Percentiles rank a stretch among this genome's conserved stretches.
phyloP scores from a whole-genome alignment of 2,797 vertebrate species.

The Coluber constrictor region DNA sequence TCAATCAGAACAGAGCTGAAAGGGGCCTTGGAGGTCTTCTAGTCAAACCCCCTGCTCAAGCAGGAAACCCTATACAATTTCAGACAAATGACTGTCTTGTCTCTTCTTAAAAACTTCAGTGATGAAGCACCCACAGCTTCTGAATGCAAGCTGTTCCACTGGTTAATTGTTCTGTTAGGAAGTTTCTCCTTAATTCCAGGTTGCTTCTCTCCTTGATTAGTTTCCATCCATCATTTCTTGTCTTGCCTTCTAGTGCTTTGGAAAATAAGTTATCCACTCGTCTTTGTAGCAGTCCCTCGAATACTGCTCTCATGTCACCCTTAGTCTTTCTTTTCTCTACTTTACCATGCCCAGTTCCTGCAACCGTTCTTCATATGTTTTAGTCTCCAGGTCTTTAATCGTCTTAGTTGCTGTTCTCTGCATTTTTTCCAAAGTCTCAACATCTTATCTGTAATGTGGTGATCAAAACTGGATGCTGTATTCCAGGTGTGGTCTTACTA shows the following conservation, averaged over 20 bases:
- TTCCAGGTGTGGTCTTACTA: neutral
- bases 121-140: neutral
- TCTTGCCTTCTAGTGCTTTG: neutral
- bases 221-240: neutral
- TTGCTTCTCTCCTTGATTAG: neutral
- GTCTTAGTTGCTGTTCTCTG: neutral
- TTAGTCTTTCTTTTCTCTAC: neutral
- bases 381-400: neutral
- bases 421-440: neutral
- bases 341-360: neutral
- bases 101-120: neutral
- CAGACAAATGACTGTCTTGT: neutral
- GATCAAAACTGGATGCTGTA: neutral
- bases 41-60: neutral
- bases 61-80: neutral
- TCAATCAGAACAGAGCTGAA: neutral
- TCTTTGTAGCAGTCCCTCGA: neutral
- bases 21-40: neutral
- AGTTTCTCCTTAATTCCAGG: neutral
- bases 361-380: neutral
- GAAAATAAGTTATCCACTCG: neutral
- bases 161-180: neutral
- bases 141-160: neutral
- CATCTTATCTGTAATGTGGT: neutral
- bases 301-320: neutral